These are phyloP conservation scores for Alces alces DNA, from an alignment of 2,113 vertebrate genomes.

Conservation along the genomic window DNA sequence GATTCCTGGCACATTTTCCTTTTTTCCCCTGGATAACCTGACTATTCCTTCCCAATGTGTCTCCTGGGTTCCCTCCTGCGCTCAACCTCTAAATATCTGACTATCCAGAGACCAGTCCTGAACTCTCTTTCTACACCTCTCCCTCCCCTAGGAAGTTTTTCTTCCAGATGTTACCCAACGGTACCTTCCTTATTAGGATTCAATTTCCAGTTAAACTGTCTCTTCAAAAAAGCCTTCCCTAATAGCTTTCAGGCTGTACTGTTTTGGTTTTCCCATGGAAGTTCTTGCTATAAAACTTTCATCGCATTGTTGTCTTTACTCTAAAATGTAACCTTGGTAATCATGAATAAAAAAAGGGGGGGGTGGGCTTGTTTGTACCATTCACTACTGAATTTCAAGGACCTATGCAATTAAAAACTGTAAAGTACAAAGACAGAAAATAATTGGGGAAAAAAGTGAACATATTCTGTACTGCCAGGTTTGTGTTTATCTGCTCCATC, in stretches of 20 bases:
- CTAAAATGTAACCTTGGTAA: neutral
- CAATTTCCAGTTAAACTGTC: neutral
- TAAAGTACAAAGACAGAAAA: neutral
- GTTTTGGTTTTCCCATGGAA: neutral
- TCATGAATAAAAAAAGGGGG: neutral
- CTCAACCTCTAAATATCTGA: neutral
- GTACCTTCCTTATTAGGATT: neutral
- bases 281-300: neutral
- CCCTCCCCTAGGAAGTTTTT: neutral
- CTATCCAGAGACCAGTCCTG: neutral
- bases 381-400: neutral
- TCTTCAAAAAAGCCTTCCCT: neutral
- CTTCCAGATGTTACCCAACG: neutral
- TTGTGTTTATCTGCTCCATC: neutral
- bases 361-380: neutral
- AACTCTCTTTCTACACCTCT: neutral
- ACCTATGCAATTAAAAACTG: neutral
- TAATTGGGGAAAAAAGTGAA: neutral
- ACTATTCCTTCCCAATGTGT: neutral
- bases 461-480: neutral
- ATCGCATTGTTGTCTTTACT: neutral
- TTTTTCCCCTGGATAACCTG: neutral
- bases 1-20: neutral
- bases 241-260: neutral
- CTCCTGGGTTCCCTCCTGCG: neutral